Percentiles rank a stretch among this genome's conserved stretches.
Evolutionary conservation across 2,888 invertebrate genomes (phyloP).

Genomic region (Clanis bilineata): DNA sequence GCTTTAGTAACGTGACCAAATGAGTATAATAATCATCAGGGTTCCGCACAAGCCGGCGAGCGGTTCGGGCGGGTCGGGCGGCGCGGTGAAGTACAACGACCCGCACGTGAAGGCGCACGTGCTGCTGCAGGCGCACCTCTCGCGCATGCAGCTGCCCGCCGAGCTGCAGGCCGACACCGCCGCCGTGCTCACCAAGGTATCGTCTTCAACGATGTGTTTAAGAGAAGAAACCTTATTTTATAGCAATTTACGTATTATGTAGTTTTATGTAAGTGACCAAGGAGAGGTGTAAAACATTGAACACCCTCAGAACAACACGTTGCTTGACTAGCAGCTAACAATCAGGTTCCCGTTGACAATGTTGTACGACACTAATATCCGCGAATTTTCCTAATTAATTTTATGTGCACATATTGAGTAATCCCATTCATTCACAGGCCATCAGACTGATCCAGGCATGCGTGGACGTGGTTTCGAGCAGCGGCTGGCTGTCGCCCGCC

Average conservation of each 20-base stretch:
- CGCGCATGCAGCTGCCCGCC: constrained; percentile 95
- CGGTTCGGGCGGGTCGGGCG: constrained; percentile 81
- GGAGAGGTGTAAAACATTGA: no score
- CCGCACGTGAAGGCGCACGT: constrained; percentile 98
- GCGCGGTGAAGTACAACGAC: constrained; percentile 91
- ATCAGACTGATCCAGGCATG: constrained; percentile 96
- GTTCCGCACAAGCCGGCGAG: constrained; percentile 85
- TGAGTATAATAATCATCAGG: no score
- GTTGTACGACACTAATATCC: no score
- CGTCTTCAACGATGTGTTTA: no score
- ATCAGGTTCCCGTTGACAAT: no score
- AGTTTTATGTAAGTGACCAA: background rate
- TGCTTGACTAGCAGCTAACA: no score
- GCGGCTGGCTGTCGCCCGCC: constrained; percentile 99
- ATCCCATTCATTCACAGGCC: constrained; percentile 70
- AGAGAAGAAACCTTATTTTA: no score
- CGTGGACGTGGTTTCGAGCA: constrained; percentile 95
- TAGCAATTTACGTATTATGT: no score
- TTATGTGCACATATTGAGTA: no score
- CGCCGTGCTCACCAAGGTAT: constrained; percentile 89
- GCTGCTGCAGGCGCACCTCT: constrained; percentile 96
- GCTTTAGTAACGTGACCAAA: no score
- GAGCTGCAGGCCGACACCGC: constrained; percentile 99
- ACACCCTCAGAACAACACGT: no score
- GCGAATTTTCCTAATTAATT: no score